phyloP scores from a whole-genome alignment of 2,113 vertebrate genomes.

The Sterrhoptilus dennistouni region DNA sequence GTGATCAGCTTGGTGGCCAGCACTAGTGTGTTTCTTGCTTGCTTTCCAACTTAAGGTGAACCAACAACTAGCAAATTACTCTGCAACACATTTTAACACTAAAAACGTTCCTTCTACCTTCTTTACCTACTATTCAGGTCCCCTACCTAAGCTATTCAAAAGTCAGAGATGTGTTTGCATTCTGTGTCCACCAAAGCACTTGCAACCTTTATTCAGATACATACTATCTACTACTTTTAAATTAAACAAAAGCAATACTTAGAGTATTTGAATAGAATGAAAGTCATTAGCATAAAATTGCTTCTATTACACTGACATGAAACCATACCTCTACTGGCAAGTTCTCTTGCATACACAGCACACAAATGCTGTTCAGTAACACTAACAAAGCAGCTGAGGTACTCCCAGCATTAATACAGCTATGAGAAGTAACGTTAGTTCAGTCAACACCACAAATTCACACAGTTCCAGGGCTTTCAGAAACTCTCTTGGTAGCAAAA shows the following conservation, averaged over 20 bases:
- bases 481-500: not conserved
- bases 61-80: not conserved
- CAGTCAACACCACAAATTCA: not conserved
- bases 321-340: not conserved
- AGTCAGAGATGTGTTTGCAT: not conserved
- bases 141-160: not conserved
- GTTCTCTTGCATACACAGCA: not conserved
- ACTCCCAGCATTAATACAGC: not conserved
- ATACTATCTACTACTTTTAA: not conserved
- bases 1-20: not conserved
- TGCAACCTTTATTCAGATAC: not conserved
- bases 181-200: not conserved
- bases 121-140: not conserved
- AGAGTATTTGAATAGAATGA: not conserved
- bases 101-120: not conserved
- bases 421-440: not conserved
- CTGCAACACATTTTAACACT: not conserved
- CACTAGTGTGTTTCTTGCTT: not conserved
- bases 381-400: not conserved
- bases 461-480: not conserved
- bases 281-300: not conserved
- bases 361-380: rapidly evolving
- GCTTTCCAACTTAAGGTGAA: not conserved
- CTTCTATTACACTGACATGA: not conserved
- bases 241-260: not conserved